Percentiles rank a stretch among this genome's conserved stretches.
These are phyloP conservation scores for Drosophila pseudoobscura DNA, from an alignment of 1,140 invertebrate species.

Conservation along the genomic window DNA sequence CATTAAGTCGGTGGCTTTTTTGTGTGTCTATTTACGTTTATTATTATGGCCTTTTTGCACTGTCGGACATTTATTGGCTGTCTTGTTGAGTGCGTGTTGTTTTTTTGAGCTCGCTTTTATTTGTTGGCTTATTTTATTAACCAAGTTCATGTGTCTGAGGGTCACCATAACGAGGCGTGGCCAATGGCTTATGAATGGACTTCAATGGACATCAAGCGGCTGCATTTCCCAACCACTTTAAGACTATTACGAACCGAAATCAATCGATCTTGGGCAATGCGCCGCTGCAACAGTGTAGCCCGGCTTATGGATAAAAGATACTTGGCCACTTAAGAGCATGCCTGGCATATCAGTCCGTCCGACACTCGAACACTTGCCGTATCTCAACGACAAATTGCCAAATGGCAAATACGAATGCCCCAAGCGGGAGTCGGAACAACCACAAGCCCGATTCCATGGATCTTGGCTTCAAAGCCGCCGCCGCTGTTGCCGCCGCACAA, in stretches of 20 bases:
- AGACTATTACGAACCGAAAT: conserved; percentile 60
- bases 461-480: conserved; percentile 29
- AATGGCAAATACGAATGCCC: conserved; percentile 53
- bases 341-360: conserved; percentile 30
- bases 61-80: conserved; percentile 68
- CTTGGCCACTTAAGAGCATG: conserved; percentile 47
- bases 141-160: conserved; percentile 70
- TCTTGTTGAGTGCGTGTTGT: conserved; percentile 35
- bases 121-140: conserved; percentile 62
- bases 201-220: conserved; percentile 19
- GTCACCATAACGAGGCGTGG: conserved; percentile 64
- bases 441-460: conserved; percentile 16
- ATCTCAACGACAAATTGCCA: conserved; percentile 75
- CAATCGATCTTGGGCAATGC: conserved; percentile 51
- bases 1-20: conserved; percentile 54
- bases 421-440: conserved; percentile 17
- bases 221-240: conserved; percentile 65
- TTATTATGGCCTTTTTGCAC: conserved; percentile 78
- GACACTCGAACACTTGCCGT: conserved; percentile 43
- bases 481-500: conserved; percentile 9
- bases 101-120: conserved; percentile 33
- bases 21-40: conserved; percentile 69
- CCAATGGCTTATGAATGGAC: conserved; percentile 52
- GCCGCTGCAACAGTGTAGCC: conserved; percentile 13
- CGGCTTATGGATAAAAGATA: conserved; percentile 44